Evolutionary conservation across 2,888 invertebrate genomes (phyloP).

Genomic region (Alloplasta piceator): DNA sequence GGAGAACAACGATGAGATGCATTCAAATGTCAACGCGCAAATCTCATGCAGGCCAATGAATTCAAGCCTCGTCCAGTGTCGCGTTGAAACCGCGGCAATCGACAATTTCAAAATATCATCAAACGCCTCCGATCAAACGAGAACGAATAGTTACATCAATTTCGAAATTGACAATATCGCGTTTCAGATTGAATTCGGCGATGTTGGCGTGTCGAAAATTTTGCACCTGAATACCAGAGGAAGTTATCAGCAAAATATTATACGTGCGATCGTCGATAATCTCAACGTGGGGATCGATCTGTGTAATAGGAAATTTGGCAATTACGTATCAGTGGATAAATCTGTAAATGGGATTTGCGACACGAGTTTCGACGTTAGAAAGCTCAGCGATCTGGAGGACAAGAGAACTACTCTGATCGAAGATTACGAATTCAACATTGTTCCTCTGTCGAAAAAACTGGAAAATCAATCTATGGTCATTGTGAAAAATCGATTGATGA

Average conservation of each 20-base stretch:
- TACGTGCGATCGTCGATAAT: neutral
- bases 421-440: neutral
- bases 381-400: no score
- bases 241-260: neutral
- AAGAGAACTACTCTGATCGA: neutral
- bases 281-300: neutral
- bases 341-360: neutral
- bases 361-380: neutral
- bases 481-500: neutral
- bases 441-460: neutral
- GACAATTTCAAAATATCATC: neutral
- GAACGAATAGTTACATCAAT: neutral
- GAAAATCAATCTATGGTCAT: neutral
- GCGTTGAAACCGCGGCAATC: neutral
- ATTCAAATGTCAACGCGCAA: neutral
- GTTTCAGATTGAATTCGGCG: neutral
- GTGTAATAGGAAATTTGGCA: neutral
- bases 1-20: neutral
- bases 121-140: neutral
- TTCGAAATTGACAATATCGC: neutral
- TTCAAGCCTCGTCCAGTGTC: neutral
- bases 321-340: neutral
- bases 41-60: constrained; percentile 1
- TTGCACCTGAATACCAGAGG: neutral
- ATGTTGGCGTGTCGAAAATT: neutral